Evolutionary conservation across 2,797 vertebrate genomes (phyloP).

Genomic region (Hozukius guyotensis): DNA sequence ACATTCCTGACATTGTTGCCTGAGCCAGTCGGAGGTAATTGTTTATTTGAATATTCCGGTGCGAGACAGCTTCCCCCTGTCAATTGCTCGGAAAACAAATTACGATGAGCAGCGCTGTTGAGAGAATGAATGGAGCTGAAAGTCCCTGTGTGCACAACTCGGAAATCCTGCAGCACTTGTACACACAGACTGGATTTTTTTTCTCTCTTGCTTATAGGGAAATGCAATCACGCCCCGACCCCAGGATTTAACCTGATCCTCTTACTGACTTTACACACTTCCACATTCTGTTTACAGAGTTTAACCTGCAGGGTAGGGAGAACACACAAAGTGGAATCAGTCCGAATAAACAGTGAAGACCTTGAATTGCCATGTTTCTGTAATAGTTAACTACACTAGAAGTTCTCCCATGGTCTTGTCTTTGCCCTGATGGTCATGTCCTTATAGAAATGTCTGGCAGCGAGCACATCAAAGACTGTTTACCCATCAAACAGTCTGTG

Average conservation of each 20-base stretch:
- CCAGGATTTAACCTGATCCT: slow-evolving; percentile 22
- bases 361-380: slow-evolving; percentile 53
- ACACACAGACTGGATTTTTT: slow-evolving; percentile 1
- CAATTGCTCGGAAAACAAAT: slow-evolving; percentile 67
- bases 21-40: slow-evolving; percentile 70
- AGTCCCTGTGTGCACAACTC: slow-evolving; percentile 45
- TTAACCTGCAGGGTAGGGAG: slow-evolving; percentile 32
- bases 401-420: slow-evolving; percentile 42
- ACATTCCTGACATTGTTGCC: slow-evolving; percentile 73
- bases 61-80: slow-evolving; percentile 58
- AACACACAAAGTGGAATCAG: slow-evolving; percentile 40
- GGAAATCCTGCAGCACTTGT: slow-evolving; percentile 37
- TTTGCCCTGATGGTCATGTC: slow-evolving; percentile 55
- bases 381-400: slow-evolving; percentile 65
- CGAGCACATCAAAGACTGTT: slow-evolving; percentile 72
- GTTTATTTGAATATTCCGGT: slow-evolving; percentile 77
- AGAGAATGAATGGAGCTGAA: slow-evolving; percentile 66
- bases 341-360: slow-evolving; percentile 34
- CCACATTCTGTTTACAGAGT: slow-evolving; percentile 29
- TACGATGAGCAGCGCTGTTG: slow-evolving; percentile 39
- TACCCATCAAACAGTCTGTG: slow-evolving; percentile 70
- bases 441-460: slow-evolving; percentile 50
- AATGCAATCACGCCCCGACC: slow-evolving; percentile 34
- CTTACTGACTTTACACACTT: slow-evolving; percentile 21
- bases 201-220: slow-evolving; percentile 12